Base-by-base conservation (phyloP, 2,113 vertebrate species). In the Megaleporinus macrocephalus region DNA sequence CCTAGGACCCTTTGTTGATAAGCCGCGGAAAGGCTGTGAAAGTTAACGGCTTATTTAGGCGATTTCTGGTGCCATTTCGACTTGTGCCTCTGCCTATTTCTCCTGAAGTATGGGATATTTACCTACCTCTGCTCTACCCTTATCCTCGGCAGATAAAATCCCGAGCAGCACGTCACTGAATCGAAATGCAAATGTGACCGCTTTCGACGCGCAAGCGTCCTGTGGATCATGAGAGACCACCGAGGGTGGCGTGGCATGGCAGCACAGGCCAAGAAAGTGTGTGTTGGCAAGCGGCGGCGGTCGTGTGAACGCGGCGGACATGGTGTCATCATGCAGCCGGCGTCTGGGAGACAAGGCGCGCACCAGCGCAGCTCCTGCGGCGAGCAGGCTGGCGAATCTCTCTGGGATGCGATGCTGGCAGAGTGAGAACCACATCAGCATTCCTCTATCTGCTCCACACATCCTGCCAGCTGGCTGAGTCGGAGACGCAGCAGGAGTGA, bases 231-330 rank as follows among this genome's bases (percentile, higher is more conserved):
- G 79, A 80, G 59, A 73, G 86, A 88, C 86, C 88, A 69, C 90
- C 87, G 16, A 87, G 87, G 88, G 91, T 87, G 86, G 85, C 84
- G 73, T 83, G 90, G 83, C 85, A 84, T 33, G 83, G 91, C 87
- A 90, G 84, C 85, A 27, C 68, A 76, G 90, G 91, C 90, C 90
- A 92, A 88, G 86, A 86, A 87, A 87, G 87, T 85, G 89, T 89
- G 86, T 89, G 88, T 89, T 92, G 92, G 91, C 85, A 78, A 88
- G 79, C 29, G 26, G 49, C 6, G 6, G n/a, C 33, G 3, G 18
- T 20, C 80, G 24, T 27, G 26, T 61, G 59, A 53, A 68, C 1
- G 57, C 1, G 22, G 71, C 76, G 66, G 36, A 81, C 55, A 13
- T 51, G 51, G 73, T 68, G 41, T 73, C 80, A 80, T 76, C 71